Evolutionary conservation across 1,140 invertebrate genomes (phyloP), one percentile per base, ranked within the genome.

Genomic region (Thrips palmi): DNA sequence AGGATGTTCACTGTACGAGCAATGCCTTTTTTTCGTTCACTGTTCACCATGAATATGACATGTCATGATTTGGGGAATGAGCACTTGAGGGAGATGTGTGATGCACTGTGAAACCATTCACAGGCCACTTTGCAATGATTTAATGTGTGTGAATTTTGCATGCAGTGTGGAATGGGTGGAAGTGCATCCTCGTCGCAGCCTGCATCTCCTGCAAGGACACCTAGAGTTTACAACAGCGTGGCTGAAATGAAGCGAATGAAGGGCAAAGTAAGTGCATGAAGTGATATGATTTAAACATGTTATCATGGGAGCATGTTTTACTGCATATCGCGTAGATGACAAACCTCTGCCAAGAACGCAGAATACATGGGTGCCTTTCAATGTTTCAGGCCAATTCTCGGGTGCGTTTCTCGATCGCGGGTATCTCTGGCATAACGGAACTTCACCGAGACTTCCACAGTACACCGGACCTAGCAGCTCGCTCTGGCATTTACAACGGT

Each of bases 241-340:
- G 83, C 87, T 0, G 86, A 92, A 58, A 93, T 93, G 87, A 93
- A 93, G 59, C 68, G 82, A 22, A 68, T 67, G 45, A 71, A 73
- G 56, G 71, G 65, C 48, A 81, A 80, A 68, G 77, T 77, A 66
- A 64, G 59, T 48, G n/a, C 49, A 33, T 37, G 15, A 39, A 50
- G 40, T 14, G 25, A 32, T 32, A 32, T 27, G 33, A 35, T 35
- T 17, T 8, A 17, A 22, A 22, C 18, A 8, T 21, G 10, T 35
- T 23, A 35, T 35, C 15, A 6, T 18, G 11, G 18, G 7, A 22
- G 18, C 7, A 35, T 35, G 33, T 35, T 10, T 15, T 11, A 14
- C 7, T 8, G n/a, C n/a, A n/a, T 7, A 10, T 37, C 15, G 18
- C 24, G 12, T n/a, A 15, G 5, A 23, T 27, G 24, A 23, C 11